Evolutionary conservation across 2,888 invertebrate species (phyloP).

Genomic region (Folsomia candida): DNA sequence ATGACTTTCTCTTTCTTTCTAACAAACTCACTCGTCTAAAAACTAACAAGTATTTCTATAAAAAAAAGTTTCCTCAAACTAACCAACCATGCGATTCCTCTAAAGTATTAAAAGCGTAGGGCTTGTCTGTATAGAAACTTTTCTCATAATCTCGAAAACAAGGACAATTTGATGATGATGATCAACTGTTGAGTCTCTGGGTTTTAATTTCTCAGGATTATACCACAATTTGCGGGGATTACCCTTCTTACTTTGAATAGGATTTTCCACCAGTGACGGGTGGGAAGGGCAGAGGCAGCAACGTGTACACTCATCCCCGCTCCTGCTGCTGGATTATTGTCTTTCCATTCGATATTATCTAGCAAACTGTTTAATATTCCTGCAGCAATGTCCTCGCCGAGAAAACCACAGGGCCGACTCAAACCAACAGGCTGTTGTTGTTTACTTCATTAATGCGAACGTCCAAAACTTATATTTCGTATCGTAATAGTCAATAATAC

Average conservation of each 20-base stretch:
- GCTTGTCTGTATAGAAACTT: no score
- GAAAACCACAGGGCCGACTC: not conserved
- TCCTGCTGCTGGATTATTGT: not conserved
- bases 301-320: no score
- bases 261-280: no score
- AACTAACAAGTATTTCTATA: not conserved
- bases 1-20: not conserved
- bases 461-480: no score
- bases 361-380: not conserved
- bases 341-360: not conserved
- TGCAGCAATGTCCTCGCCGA: not conserved
- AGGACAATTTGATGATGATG: no score
- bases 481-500: no score
- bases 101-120: no score
- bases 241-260: no score
- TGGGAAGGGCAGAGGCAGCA: no score
- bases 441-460: not conserved
- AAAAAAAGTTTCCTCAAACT: not conserved
- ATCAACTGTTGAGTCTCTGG: not conserved
- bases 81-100: no score
- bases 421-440: not conserved
- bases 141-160: no score
- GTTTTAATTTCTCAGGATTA: not conserved
- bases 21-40: not conserved
- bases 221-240: not conserved